These are phyloP conservation scores for Coelopa frigida DNA, from an alignment of 1,140 invertebrate genomes.

Conservation along the genomic window DNA sequence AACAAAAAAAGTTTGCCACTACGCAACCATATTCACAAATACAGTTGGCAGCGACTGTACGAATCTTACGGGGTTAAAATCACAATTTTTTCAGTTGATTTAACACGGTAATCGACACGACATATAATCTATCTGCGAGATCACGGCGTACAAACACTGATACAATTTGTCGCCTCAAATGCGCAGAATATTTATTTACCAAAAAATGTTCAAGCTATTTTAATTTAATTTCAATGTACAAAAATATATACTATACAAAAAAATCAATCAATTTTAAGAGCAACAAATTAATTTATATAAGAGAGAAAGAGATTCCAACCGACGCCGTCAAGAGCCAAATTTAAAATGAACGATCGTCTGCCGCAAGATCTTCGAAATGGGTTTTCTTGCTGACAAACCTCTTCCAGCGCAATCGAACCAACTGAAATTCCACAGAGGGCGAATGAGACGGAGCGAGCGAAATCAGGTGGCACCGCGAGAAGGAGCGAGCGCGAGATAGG, in stretches of 20 bases:
- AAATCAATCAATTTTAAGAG: too few relatives aligned
- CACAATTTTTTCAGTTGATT: conserved; percentile 40
- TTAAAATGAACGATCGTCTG: background rate
- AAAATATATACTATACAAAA: background rate
- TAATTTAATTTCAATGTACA: background rate
- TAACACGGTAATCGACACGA: conserved; percentile 43
- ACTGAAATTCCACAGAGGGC: too few relatives aligned
- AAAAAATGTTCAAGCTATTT: background rate
- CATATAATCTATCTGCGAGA: conserved; percentile 42
- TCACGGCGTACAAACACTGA: conserved; percentile 42
- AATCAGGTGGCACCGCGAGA: too few relatives aligned
- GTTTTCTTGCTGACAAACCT: too few relatives aligned
- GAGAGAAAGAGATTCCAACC: background rate
- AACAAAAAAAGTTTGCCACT: too few relatives aligned
- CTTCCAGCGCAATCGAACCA: too few relatives aligned
- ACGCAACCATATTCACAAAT: too few relatives aligned
- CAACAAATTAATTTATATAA: too few relatives aligned
- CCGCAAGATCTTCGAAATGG: background rate
- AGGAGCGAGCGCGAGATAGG: too few relatives aligned
- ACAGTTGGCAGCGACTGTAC: conserved; percentile 27
- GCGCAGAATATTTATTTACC: conserved; percentile 27
- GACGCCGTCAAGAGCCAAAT: background rate
- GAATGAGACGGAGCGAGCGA: too few relatives aligned
- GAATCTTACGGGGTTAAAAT: conserved; percentile 44
- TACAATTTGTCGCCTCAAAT: conserved; percentile 43